phyloP scores from a whole-genome alignment of 1,140 invertebrate species.

The Drosophila rufa region DNA sequence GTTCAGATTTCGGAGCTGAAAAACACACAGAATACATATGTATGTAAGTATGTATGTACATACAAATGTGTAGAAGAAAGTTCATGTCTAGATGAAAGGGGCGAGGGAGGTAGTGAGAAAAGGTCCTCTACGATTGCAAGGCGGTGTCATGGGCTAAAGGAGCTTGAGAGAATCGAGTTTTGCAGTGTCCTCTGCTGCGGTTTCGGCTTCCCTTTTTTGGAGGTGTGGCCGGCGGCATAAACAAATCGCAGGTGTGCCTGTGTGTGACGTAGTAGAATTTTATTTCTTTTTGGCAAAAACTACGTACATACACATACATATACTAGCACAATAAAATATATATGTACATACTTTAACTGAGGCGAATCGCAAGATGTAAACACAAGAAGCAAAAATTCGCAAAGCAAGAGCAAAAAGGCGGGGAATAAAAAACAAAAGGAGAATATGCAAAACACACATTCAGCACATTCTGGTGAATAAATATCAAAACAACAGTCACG shows the following conservation, averaged over 20 bases:
- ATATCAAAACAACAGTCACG: slow-evolving; percentile 39
- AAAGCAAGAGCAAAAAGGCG: slow-evolving; percentile 36
- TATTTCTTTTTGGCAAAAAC: slow-evolving; percentile 50
- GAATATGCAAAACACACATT: slow-evolving; percentile 33
- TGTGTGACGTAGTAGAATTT: slow-evolving; percentile 29
- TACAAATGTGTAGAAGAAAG: not conserved
- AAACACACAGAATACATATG: no score
- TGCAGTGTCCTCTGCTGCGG: slow-evolving; percentile 28
- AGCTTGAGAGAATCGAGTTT: slow-evolving; percentile 6
- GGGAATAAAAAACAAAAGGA: slow-evolving; percentile 31
- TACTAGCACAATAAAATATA: slow-evolving; percentile 26
- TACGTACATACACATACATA: slow-evolving; percentile 28
- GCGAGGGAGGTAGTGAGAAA: not conserved
- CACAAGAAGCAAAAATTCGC: slow-evolving; percentile 51
- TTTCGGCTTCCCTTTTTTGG: slow-evolving; percentile 39
- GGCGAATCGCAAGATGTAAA: slow-evolving; percentile 69
- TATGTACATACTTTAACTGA: slow-evolving; percentile 4
- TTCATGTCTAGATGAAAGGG: not conserved
- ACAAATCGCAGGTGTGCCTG: slow-evolving; percentile 23
- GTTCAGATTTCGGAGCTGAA: no score
- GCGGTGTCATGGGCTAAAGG: not conserved
- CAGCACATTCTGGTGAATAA: slow-evolving; percentile 38
- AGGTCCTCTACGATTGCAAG: not conserved
- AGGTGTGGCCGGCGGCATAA: slow-evolving; percentile 59
- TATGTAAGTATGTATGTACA: no score